Evolutionary conservation across 2,888 invertebrate species (phyloP), one percentile per base, ranked within the genome.

Genomic region (Xestoiulus laeticollis): DNA sequence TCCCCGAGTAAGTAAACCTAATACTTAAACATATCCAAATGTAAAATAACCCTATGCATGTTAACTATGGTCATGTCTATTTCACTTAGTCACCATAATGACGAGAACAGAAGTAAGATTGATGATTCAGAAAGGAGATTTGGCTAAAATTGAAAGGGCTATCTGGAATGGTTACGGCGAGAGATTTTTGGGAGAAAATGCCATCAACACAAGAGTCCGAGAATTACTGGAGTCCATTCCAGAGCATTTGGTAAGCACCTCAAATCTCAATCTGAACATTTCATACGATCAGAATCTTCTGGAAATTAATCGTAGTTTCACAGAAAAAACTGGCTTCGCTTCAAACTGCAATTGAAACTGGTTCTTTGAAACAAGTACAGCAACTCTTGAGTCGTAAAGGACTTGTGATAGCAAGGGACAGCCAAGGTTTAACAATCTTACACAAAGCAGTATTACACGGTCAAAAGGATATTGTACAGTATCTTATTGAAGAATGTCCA

Each of bases 101-200:
- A 88, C 89, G 22, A 88, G 85, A 48, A 87, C 89, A 16, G 90
- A 90, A 85, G 89, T 90, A 2, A 88, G 90, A 22, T 89, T 90
- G 38, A 86, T 90, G 90, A 91, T 92, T 85, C 91, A 91, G 84
- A 91, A 91, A 44, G 95, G 96, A 12, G 97, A 97, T 91, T 95
- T 98, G 95, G 97, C 97, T 91, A 96, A 96, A 93, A 93, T 98
- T 90, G 98, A 98, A 38, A 94, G 96, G 87, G 93, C 98, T 90
- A 97, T 98, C 19, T 93, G 98, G 32, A 96, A 96, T 90, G 98
- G 98, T 4, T 96, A 97, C 91, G 98, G 98, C 93, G 95, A 89
- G 94, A 95, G 92, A 93, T 97, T 90, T 92, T 96, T 90, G 94
- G 96, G 88, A 6, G 94, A 95, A 93, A 94, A 90, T 94, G 96